Base-by-base conservation (phyloP, 2,797 vertebrate genomes). In the Microctenopoma stevenorrisi region DNA sequence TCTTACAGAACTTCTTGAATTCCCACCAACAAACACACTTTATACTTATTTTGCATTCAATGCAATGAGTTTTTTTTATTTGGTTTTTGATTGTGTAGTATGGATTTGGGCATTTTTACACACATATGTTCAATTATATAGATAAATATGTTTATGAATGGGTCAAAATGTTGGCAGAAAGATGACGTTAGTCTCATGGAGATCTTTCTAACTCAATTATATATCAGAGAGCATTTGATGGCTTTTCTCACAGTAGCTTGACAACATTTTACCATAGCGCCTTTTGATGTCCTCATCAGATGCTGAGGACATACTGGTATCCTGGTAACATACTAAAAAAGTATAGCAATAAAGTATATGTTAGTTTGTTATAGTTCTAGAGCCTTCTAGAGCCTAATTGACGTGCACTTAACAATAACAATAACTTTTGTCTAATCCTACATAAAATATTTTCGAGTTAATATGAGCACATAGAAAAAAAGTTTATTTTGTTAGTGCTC, bases 1-100 rank as follows among this genome's bases (percentile, higher is more conserved):
- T 88, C 75, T 75, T 68, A 72, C 60, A 79, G 78, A 80, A 87
- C 72, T 92, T 73, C 56, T 82, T 47, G 62, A 73, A 82, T 59
- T 68, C 74, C 22, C 64, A 69, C 65, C 76, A 48, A 57, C 54
- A 62, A 76, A 59, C 49, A 57, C 59, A 76, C 62, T 82, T 82
- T 76, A 47, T 43, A 56, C 25, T 42, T 30, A 71, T 56, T 76
- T 82, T 76, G 69, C 64, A 68, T 77, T 81, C 63, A 86, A 8
- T 54, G 44, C 53, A 25, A 53, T 51, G 60, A 81, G 68, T 71
- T 78, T 76, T 72, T 81, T 33, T 77, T 59, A 47, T 62, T 54
- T 55, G 26, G 46, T 46, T 52, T 57, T 2, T 26, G 56, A 62
- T 26, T 62, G 73, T 48, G 7, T 12, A 2, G 26, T 40, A 26